A percentile compares a stretch with the other conserved stretches of the same genome.
These are phyloP conservation scores for Callocephalon fimbriatum DNA, from an alignment of 2,113 vertebrate genomes.

Conservation along the genomic window DNA sequence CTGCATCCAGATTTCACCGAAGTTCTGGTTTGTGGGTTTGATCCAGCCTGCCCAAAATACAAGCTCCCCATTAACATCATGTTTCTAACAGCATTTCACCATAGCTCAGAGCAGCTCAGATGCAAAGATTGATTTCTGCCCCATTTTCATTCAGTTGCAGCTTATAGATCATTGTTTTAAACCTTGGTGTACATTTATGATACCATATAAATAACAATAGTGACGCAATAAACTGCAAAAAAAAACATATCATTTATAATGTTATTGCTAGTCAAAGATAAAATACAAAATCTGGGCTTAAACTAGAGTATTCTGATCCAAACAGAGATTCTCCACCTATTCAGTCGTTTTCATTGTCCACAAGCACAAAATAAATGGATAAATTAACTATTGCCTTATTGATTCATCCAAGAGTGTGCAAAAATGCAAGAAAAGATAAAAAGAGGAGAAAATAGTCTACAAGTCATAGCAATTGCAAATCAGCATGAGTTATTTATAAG, in stretches of 20 bases:
- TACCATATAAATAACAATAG: not conserved
- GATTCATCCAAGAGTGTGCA: not conserved
- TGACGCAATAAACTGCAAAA: slow-evolving; percentile 1
- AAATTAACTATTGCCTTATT: not conserved
- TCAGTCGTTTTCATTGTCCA: not conserved
- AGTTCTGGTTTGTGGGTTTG: not conserved
- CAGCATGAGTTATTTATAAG: not conserved
- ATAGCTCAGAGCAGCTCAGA: not conserved
- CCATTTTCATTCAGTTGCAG: not conserved
- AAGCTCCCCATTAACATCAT: not conserved
- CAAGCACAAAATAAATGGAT: not conserved
- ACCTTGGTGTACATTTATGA: not conserved
- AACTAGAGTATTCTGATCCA: not conserved
- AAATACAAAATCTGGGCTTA: slow-evolving; percentile 21
- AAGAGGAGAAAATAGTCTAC: not conserved
- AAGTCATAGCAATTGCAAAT: not conserved
- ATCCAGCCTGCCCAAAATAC: not conserved
- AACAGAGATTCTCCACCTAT: not conserved
- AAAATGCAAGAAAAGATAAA: not conserved
- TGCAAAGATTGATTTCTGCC: not conserved
- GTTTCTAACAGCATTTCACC: not conserved
- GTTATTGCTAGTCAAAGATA: slow-evolving; percentile 4
- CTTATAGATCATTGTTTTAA: slow-evolving; percentile 15
- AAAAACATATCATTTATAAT: not conserved
- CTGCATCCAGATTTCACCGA: not conserved